Base-by-base conservation (phyloP, 2,797 vertebrate species). In the Muscicapa striata region DNA sequence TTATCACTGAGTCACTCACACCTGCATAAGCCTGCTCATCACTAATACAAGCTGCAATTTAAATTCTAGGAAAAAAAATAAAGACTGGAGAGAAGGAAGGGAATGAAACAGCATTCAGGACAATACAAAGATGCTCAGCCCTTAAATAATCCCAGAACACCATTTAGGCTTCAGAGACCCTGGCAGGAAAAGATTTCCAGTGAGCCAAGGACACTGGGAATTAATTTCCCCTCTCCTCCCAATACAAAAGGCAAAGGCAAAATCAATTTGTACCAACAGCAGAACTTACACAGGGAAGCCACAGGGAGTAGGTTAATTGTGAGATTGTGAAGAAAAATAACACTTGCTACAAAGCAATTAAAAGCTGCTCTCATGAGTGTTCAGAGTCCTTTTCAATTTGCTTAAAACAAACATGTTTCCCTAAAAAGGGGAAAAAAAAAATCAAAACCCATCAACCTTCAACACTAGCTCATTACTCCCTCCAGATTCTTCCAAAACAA, bases 271-370 rank as follows among this genome's bases (percentile, higher is more conserved):
- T 76, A 93, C 85, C 51, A 84, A 64, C 24, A 79, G 67, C 89
- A 94, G 77, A 91, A 86, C 23, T 59, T 91, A 67, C 10, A 45
- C 26, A 23, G 40, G 55, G 48, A 90, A 91, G 63, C 87, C 92
- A 76, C 46, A 57, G 76, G 93, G 92, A 96, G 40, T 6, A 91
- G 77, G 51, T 84, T 95, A 91, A 94, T 79, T 89, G 93, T 81
- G 48, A 91, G 92, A 92, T 27, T 78, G 66, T 11, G 15, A 90
- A 77, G 83, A 87, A 94, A 94, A 91, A 58, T 77, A 96, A 84
- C 52, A 34, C 77, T 92, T 84, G 69, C 57, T 90, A 79, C 46
- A 61, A 75, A 82, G 77, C 89, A 95, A 96, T 94, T 95, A 96
- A 94, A 95, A 93, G 70, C 67, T 8, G 6, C 46, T 79, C 90